These are phyloP conservation scores for Leptopterna dolabrata DNA, from an alignment of 2,888 invertebrate species.

Conservation along the genomic window DNA sequence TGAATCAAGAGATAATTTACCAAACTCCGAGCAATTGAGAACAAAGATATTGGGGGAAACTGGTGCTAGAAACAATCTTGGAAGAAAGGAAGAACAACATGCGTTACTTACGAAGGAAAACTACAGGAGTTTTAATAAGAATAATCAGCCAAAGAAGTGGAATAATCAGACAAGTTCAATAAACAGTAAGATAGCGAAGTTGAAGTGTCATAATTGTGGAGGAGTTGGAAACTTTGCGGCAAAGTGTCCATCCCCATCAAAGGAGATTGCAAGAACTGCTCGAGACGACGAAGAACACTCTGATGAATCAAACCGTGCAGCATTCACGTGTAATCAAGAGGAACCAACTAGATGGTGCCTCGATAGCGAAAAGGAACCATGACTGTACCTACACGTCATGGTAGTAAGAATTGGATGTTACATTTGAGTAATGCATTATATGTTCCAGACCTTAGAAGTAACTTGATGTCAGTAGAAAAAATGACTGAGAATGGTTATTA, in stretches of 20 bases:
- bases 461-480: constrained; percentile 20
- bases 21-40: not conserved
- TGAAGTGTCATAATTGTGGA: constrained; percentile 17
- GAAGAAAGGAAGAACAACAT: not conserved
- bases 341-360: constrained; percentile 20
- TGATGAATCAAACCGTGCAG: not conserved
- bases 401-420: not conserved
- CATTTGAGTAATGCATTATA: not conserved
- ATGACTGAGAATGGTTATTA: constrained; percentile 31
- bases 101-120: not conserved
- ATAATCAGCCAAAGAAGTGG: not conserved
- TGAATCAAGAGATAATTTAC: constrained; percentile 28
- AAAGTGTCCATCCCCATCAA: not conserved
- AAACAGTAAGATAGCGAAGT: not conserved
- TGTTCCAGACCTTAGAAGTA: constrained; percentile 38
- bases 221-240: not conserved
- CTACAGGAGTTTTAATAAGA: not conserved
- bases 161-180: not conserved
- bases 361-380: not conserved
- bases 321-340: not conserved
- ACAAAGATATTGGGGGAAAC: constrained; percentile 13
- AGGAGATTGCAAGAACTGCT: not conserved
- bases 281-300: not conserved
- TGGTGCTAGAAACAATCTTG: not conserved
- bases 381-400: not conserved